Base-by-base conservation (phyloP, 2,797 vertebrate species). In the Dicrostonyx torquatus region DNA sequence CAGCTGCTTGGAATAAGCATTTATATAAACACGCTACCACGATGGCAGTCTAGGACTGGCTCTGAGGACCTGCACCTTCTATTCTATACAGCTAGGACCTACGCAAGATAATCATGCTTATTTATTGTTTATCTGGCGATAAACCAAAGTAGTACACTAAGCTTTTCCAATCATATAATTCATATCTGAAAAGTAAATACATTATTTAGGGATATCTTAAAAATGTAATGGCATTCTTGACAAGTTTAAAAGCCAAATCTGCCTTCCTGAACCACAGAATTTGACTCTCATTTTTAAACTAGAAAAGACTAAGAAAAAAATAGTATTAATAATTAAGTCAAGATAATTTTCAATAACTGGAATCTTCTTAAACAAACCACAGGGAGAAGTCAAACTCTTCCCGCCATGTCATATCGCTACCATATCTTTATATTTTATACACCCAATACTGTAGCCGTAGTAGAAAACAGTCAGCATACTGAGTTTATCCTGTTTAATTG, bases 401-500 rank as follows among this genome's bases (percentile, higher is more conserved):
- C 73, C 31, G 70, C 4, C 37, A 9, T 58, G 34, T 58, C 18
- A 43, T 87, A 55, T 53, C 15, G 68, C 29, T 90, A 78, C 34
- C 40, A 2, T 76, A 76, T 66, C 60, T 86, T 58, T 55, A 45
- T 24, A 45, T 45, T 92, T 92, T 82, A 77, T 66, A 88, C 1
- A 70, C 20, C 72, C 15, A 93, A 45, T 43, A 45, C 5, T 43
- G 82, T 18, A 78, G 72, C 37, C 10, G 14, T 78, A 87, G 64
- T 75, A 75, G 11, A 50, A 93, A 83, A 76, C 5, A 50, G 11
- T 66, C 64, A 2, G 34, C 72, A 86, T 90, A 88, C 26, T 43
- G 50, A 20, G n/a, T 62, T 82, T 95, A 77, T 50, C 37, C 90
- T 89, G 43, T 66, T 89, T 90, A 82, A 66, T 64, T 85, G 89